Evolutionary conservation across 2,888 invertebrate species (phyloP).

Genomic region (Spialia ferax): DNA sequence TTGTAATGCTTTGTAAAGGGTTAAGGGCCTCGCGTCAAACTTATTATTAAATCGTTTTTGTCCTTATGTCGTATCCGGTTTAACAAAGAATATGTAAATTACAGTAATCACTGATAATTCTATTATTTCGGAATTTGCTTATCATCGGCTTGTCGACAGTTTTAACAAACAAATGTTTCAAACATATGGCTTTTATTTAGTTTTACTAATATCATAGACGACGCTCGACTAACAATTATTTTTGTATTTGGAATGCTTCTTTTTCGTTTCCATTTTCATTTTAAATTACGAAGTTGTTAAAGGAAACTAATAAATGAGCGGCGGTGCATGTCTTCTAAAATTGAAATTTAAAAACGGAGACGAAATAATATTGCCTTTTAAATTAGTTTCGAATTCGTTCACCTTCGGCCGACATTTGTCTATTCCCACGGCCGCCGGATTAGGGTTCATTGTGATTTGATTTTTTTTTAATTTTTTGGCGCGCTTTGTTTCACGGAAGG

Average conservation of each 20-base stretch:
- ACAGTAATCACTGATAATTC: constrained; percentile 84
- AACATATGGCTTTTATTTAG: constrained; percentile 64
- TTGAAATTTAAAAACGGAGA: constrained; percentile 60
- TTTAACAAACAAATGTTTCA: constrained; percentile 74
- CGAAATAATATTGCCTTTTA: constrained; percentile 84
- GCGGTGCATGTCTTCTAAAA: constrained; percentile 52
- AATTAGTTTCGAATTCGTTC: constrained; percentile 84
- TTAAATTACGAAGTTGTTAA: constrained; percentile 35
- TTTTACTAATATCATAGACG: constrained; percentile 30
- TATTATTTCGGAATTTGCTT: constrained; percentile 79
- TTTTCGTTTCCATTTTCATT: constrained; percentile 36
- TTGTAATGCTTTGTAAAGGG: constrained; percentile 84
- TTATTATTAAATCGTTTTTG: constrained; percentile 86
- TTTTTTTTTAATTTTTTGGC: constrained; percentile 75
- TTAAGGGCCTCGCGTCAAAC: constrained; percentile 79
- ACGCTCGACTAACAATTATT: constrained; percentile 20
- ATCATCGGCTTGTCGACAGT: constrained; percentile 80
- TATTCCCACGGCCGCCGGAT: constrained; percentile 82
- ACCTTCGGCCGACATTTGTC: constrained; percentile 75
- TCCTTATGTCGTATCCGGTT: constrained; percentile 82
- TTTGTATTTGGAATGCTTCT: constrained; percentile 47
- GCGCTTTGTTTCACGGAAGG: constrained; percentile 82
- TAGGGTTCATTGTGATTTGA: constrained; percentile 76
- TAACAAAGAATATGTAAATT: constrained; percentile 83
- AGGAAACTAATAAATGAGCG: constrained; percentile 39